Base-by-base conservation (phyloP, 2,113 vertebrate species). In the Otis tarda region DNA sequence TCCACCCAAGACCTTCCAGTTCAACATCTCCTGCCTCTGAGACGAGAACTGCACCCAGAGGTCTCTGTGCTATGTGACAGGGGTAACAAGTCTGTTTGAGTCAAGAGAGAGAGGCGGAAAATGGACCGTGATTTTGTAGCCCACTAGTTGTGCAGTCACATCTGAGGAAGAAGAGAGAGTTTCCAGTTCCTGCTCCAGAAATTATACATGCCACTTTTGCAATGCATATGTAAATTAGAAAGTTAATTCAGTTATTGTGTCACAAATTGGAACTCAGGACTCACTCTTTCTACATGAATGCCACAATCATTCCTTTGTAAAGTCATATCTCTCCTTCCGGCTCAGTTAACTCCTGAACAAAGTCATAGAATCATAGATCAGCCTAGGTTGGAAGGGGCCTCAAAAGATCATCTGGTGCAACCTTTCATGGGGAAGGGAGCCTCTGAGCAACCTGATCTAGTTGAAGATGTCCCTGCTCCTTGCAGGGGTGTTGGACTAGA, bases 21-120 rank as follows among this genome's bases (percentile, higher is more conserved):
- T 87, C 50, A 28, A 33, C 8, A 37, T 47, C 28, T 86, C 24
- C 57, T 50, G 24, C 31, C 22, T 89, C 81, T 57, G 47, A 82
- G 60, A 65, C 0, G 0, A 81, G 11, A 35, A 27, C 12, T 20
- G 3, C 33, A 65, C 7, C 18, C 33, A 60, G 8, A 49, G 18
- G 24, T 9, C 13, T 65, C 56, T 56, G 50, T 68, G 19, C 31
- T 79, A 1, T 60, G 25, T 47, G 65, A 52, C 12, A 55, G 25
- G 6, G 16, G 14, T 8, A 80, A 21, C 20, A 41, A 1, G 25
- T 9, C 22, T 73, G 12, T 19, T 33, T 41, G 43, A 87, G 19
- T 55, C 10, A 43, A 63, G n/a, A 63, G 14, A 56, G 7, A 79
- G 39, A 45, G 30, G 33, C 60, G 20, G 13, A 15, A 69, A 74